Evolutionary conservation across 2,797 vertebrate species (phyloP), one percentile per base, ranked within the genome.

Genomic region (Chromis chromis): DNA sequence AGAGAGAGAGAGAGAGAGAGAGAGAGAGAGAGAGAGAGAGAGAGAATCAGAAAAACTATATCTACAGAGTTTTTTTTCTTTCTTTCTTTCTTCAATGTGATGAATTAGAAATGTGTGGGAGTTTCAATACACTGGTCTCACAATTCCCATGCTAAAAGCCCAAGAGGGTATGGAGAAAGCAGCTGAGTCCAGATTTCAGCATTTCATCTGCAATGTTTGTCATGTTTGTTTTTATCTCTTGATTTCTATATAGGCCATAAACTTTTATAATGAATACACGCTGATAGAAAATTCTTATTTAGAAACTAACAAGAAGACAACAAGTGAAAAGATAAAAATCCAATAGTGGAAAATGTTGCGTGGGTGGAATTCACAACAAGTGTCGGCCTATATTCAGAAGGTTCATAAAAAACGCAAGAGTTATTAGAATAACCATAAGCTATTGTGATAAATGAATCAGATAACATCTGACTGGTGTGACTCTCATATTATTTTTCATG

Each of bases 101-200:
- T 93, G 83, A 90, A 94, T 93, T 91, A 92, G 88, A 90, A 92
- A 91, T 88, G 89, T 89, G 91, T 93, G 82, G 90, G 90, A 72
- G 87, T 88, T 76, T 89, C 78, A 72, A 85, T 81, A 81, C 77
- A 44, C 81, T 86, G 86, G 86, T 85, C 88, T 86, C 79, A 77
- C 74, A 76, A 84, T 91, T 82, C 86, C 89, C 81, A 76, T 86
- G 87, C 76, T 92, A 89, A 92, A 86, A 89, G 84, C 79, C 81
- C 48, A 64, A 70, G 67, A 85, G 66, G 70, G 64, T 64, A 44
- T 55, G 55, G 81, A 83, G 80, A 82, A 61, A 80, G 67, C 58
- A 74, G 67, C 42, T 9, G 59, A 80, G 86, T 83, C 79, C 81
- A 85, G 63, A 84, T 79, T 78, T 79, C 61, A 81, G 70, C 62